Base-by-base conservation (phyloP, 2,888 invertebrate species). In the Sisyra terminalis region DNA sequence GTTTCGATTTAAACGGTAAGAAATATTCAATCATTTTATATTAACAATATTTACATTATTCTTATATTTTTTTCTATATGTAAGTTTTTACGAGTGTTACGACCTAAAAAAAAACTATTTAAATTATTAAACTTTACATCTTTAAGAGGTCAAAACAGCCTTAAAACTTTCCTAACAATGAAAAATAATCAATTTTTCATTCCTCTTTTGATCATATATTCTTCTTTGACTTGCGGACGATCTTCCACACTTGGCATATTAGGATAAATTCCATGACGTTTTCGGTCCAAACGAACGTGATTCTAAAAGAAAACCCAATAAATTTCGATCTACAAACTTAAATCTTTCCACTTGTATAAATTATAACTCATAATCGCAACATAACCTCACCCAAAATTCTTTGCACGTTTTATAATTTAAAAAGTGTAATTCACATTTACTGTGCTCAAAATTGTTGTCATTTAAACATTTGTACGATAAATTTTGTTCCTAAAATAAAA, bases 321-420 rank as follows among this genome's bases (percentile, higher is more conserved):
- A 38, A 35, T 11, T n/a, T 3, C 13, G 11, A 30, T 2, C 11
- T 30, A 30, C 5, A 11, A 8, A 29, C 29, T 8, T 29, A 9
- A 8, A 29, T 29, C 29, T 8, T 29, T 7, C 7, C 7, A 29
- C 9, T 29, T 8, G 3, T 11, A 9, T 29, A 6, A 40, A 15
- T 14, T 14, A n/a, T 18, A 13, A n/a, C n/a, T n/a, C n/a, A n/a
- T n/a, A n/a, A n/a, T n/a, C n/a, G n/a, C 24, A 24, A 24, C 24
- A 32, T 43, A 42, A n/a, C 44, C 59, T 61, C 68, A 86, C 88
- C 89, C 88, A 89, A 64, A 89, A 88, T 47, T 73, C 72, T 58
- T 75, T 80, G 58, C 88, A 89, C 3, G 67, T 71, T 47, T 75
- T 81, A 55, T 86, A 87, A 58, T 89, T 89, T 30, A 71, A 70